Evolutionary conservation across 2,888 invertebrate genomes (phyloP).

Genomic region (Limnephilus rhombicus): DNA sequence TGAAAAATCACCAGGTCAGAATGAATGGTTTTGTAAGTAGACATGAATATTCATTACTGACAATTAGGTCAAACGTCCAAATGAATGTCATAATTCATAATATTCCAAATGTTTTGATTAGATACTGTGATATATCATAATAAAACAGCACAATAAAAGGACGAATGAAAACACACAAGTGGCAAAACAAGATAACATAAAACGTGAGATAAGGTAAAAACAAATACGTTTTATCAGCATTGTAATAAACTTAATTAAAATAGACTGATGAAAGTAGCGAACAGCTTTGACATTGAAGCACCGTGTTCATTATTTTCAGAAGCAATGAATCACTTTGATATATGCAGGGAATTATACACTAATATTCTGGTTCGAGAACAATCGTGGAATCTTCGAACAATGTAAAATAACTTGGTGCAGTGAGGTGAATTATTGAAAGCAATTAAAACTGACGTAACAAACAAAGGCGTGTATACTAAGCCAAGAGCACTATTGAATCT

Average conservation of each 20-base stretch:
- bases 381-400: background rate
- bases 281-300: background rate
- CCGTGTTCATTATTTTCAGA: background rate
- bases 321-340: background rate
- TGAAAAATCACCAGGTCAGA: conserved; percentile 22
- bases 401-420: background rate
- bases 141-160: background rate
- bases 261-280: background rate
- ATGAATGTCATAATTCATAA: conserved; percentile 10
- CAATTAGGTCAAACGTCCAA: conserved; percentile 26
- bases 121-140: background rate
- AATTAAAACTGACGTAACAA: background rate
- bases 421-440: background rate
- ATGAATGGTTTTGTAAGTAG: conserved; percentile 3
- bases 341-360: background rate
- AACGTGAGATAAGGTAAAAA: background rate
- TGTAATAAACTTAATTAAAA: background rate
- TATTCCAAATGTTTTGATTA: background rate
- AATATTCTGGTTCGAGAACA: background rate
- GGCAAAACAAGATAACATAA: background rate
- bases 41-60: conserved; percentile 21
- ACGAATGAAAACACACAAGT: background rate
- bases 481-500: background rate
- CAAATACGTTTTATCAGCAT: background rate
- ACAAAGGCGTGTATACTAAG: background rate